phyloP scores from a whole-genome alignment of 2,113 vertebrate species.

The Oncorhynchus masou region DNA sequence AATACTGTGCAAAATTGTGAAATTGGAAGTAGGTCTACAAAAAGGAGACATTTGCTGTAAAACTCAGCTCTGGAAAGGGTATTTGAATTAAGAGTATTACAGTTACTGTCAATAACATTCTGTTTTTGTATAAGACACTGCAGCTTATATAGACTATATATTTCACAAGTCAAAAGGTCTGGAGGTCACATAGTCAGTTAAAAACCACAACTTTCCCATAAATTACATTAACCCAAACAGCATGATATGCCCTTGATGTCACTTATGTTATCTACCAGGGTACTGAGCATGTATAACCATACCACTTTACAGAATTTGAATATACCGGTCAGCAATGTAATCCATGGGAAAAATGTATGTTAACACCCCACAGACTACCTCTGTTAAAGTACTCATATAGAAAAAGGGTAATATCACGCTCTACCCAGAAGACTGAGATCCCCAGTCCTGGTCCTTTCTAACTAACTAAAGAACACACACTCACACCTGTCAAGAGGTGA shows the following conservation, averaged over 20 bases:
- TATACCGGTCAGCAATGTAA: neutral
- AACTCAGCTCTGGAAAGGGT: neutral
- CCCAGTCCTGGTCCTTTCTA: neutral
- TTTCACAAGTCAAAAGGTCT: conserved; percentile 15
- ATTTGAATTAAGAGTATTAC: neutral
- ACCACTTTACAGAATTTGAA: neutral
- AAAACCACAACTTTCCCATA: neutral
- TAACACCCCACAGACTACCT: neutral
- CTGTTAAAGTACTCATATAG: conserved; percentile 3
- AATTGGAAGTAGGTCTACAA: conserved; percentile 10
- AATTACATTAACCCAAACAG: neutral
- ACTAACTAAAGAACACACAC: neutral
- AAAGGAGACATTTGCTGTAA: neutral
- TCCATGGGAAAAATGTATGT: neutral
- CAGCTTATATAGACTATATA: conserved; percentile 42
- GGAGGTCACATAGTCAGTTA: neutral
- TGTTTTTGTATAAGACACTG: conserved; percentile 18
- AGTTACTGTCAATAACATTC: conserved; percentile 5
- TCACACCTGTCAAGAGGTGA: no score
- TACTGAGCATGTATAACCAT: neutral
- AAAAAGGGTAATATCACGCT: neutral
- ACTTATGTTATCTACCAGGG: neutral
- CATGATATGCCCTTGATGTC: neutral
- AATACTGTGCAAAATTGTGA: conserved; percentile 42
- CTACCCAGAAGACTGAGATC: neutral